Conservation (phyloP, 2,888 invertebrate genomes). For the Lasioglossum leucozonium region DNA sequence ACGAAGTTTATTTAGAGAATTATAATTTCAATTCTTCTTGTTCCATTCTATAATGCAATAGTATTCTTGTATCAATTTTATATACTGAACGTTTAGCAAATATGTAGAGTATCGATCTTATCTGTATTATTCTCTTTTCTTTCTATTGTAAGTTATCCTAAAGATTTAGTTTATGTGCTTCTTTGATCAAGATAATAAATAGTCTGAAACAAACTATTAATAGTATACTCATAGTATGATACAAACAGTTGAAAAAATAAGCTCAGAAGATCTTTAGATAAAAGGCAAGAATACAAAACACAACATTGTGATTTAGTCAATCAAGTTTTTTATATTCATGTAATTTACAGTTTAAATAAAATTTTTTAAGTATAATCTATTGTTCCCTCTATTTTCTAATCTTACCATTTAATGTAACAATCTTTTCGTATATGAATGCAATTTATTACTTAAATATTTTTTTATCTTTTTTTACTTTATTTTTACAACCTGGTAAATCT, state of each 20-base stretch:
- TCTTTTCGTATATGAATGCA: conserved; percentile 6
- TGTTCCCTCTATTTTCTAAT: conserved; percentile 71
- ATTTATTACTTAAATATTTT: conserved; percentile 25
- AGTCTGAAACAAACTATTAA: conserved; percentile 14
- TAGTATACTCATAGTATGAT: conserved; percentile 10
- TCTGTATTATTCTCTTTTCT: conserved; percentile 31
- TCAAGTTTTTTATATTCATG: conserved; percentile 56
- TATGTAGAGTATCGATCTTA: not conserved
- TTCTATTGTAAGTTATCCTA: conserved; percentile 22
- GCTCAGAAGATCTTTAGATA: conserved; percentile 37
- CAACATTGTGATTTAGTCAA: conserved; percentile 40
- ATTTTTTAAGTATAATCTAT: conserved; percentile 66
- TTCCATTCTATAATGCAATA: not conserved
- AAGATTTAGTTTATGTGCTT: conserved; percentile 14
- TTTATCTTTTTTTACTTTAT: conserved; percentile 18
- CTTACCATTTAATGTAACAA: conserved; percentile 66
- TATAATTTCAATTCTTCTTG: conserved; percentile 11
- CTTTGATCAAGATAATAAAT: conserved; percentile 30
- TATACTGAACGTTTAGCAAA: not conserved
- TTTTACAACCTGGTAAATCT: not conserved
- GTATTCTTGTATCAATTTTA: conserved; percentile 7
- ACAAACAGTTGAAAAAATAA: conserved; percentile 14
- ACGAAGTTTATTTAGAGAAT: conserved; percentile 20
- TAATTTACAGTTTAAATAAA: conserved; percentile 72
- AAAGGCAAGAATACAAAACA: conserved; percentile 34